Base-by-base conservation (phyloP, 2,888 invertebrate genomes). In the Eupithecia subfuscata region DNA sequence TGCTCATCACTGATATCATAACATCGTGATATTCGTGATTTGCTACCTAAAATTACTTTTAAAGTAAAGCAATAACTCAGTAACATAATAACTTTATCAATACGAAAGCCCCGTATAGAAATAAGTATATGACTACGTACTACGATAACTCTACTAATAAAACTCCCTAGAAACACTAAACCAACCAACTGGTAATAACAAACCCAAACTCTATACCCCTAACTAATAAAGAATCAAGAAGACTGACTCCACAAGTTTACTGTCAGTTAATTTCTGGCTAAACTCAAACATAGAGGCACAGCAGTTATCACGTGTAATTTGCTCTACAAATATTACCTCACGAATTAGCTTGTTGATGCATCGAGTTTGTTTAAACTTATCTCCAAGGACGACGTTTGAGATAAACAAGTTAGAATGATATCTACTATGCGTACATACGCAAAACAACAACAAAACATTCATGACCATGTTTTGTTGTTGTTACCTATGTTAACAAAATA, bases 271-370 rank as follows among this genome's bases (percentile, higher is more conserved):
- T 67, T 34, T 67, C 34, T 67, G 64, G 22, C 37, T 37, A 2
- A 68, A 68, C 40, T 68, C 68, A 68, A 68, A 68, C 68, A 68
- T 43, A n/a, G 22, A 56, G 56, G 68, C 65, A 37, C 65, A 22
- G 22, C 68, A 25, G 68, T 68, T 68, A 68, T 68, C 40, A 45
- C 68, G 25, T 68, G 43, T 70, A 56, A 70, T 70, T 70, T 70
- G 70, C 56, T 60, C 34, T 56, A 56, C 70, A 70, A 70, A 70
- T 70, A 70, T 70, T 70, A 70, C 14, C 34, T 22, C 14, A n/a
- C 56, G 12, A 56, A 70, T 68, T 68, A 68, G 22, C 68, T 43
- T 68, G 43, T 68, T 68, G 40, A 68, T 43, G 68, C 68, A 68
- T 68, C 2, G n/a, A 68, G 68, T 68, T 68, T 68, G 43, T 68